Base-by-base conservation (phyloP, 2,888 invertebrate genomes). In the Pristionchus entomophagus region DNA sequence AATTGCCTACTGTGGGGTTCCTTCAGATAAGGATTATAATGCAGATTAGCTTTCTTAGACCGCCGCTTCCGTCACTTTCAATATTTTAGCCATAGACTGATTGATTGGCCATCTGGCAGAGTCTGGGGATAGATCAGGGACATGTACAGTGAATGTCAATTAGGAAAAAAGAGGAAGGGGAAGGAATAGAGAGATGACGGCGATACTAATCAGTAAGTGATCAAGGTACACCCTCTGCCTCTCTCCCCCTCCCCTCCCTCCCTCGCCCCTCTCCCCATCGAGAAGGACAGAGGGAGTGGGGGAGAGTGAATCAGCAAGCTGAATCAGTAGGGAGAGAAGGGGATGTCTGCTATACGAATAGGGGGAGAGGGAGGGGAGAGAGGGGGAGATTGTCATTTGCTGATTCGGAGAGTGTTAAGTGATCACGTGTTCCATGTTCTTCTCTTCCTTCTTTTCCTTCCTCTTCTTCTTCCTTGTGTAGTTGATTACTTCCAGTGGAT, bases 131-230 rank as follows among this genome's bases (percentile, higher is more conserved):
- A 65, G 65, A 65, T 65, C 65, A 19, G 65, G 65, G 35, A 65
- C 65, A 65, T n/a, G 35, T 14, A 14, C 62, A 22, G 1, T 8
- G 45, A 77, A 26, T 77, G 77, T 41, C 19, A 77, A 77, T 49
- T 77, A 45, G 49, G 26, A 77, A 35, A 59, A 59, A 26, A 29
- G 14, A 62, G 62, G 32, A 32, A 29, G 38, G 69, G 73, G 41
- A 56, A 22, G 12, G 4, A 22, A 5, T 8, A 45, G 45, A 10
- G 22, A n/a, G 56, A 56, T 73, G 73, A 73, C n/a, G 41, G 22
- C 41, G 73, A 73, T 73, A 73, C 73, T 73, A 73, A 73, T 73
- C 73, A 73, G n/a, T 73, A 73, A 73, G 73, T 73, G 73, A 73
- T 73, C 73, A 73, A 41, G 19, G 78, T 51, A 51, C 51, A 41